Base-by-base conservation (phyloP, 2,113 vertebrate genomes). In the Pipa parva region DNA sequence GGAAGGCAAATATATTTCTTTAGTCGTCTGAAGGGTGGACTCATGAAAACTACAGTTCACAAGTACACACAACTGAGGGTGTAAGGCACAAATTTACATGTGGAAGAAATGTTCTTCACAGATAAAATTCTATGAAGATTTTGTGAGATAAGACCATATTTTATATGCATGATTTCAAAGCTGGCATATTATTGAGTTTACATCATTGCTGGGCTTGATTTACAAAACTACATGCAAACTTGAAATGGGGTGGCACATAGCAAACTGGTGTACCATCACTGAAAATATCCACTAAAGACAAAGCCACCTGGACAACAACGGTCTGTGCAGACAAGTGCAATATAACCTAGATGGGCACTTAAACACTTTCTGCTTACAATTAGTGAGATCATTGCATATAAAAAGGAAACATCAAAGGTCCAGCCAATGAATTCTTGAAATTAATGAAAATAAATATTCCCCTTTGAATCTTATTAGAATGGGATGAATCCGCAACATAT, bases 31-130 rank as follows among this genome's bases (percentile, higher is more conserved):
- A 81, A 82, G 78, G 76, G 63, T 62, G 73, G 71, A 73, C 63
- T 76, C 80, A 79, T 84, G 82, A 79, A 77, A 76, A 81, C 36
- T 88, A 96, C 89, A 90, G 81, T 85, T 92, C 86, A 93, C 90
- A 94, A 85, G 86, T 88, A 86, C 88, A 92, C 90, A 98, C 92
- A 95, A 97, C 90, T 92, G 78, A 90, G 82, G 92, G 94, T 92
- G 93, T 98, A 98, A 98, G 95, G 97, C 97, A 99, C 97, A 97
- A 92, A 97, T 97, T 93, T 95, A 98, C 97, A 98, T 89, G 93
- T 96, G 94, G 93, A 95, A 91, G 92, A 92, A 87, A 95, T 91
- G 87, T 84, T 90, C 89, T 88, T 88, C 89, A 93, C 89, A 86
- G 87, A 90, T 88, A 83, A 80, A 84, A 83, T 80, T 83, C 80